Percentiles rank a stretch among this genome's conserved stretches.
Evolutionary conservation across 2,113 vertebrate genomes (phyloP).

Genomic region (Mellivora capensis): DNA sequence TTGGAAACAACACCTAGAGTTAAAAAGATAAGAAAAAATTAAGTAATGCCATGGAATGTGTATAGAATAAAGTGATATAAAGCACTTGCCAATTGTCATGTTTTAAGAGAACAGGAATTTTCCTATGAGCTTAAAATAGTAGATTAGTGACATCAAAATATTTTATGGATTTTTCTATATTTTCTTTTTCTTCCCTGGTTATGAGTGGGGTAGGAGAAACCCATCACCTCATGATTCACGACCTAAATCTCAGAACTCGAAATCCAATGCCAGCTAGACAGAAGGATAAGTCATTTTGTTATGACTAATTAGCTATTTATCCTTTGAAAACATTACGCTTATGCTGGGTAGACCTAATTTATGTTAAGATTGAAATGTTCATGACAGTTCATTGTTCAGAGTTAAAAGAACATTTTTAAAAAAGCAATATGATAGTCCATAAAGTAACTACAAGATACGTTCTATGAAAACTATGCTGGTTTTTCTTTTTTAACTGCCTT

Average conservation of each 20-base stretch:
- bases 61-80: neutral
- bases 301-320: constrained; percentile 5
- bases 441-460: neutral
- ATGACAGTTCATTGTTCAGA: neutral
- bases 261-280: neutral
- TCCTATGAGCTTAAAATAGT: neutral
- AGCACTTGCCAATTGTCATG: neutral
- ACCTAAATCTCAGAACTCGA: neutral
- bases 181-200: neutral
- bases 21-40: constrained; percentile 44
- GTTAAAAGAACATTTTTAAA: neutral
- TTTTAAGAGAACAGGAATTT: neutral
- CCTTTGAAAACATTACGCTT: neutral
- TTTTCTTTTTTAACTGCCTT: neutral
- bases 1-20: constrained; percentile 48
- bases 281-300: neutral
- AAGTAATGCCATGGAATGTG: neutral
- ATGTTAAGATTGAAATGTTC: neutral
- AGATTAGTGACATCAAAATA: neutral
- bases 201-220: neutral
- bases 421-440: neutral
- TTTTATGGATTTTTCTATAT: neutral
- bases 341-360: neutral
- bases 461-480: neutral
- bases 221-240: neutral